Conservation (phyloP, 2,113 vertebrate genomes). For the Xiphophorus maculatus region DNA sequence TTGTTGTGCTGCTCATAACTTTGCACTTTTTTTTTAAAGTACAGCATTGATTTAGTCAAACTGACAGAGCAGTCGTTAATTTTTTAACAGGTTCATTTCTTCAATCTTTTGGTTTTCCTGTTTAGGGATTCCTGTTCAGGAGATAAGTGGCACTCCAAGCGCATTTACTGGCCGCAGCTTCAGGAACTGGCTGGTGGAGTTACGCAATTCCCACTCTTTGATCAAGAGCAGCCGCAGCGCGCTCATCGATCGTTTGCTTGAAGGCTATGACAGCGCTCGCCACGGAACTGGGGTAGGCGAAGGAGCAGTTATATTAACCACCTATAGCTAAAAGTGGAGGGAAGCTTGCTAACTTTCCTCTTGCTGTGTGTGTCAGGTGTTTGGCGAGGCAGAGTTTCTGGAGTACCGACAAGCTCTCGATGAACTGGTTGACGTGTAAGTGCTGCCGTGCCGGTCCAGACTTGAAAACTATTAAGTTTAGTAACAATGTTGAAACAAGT, state of each 20-base stretch:
- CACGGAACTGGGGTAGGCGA: constrained; percentile 89
- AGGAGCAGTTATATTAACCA: not conserved
- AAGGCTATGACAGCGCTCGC: constrained; percentile 91
- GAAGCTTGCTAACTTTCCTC: constrained; percentile 2
- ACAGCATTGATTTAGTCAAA: too few species aligned
- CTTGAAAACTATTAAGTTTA: constrained; percentile 14
- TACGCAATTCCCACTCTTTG: constrained; percentile 86
- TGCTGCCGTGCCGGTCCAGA: constrained; percentile 29
- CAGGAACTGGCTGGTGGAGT: constrained; percentile 88
- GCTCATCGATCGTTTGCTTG: constrained; percentile 88
- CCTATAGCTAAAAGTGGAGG: not conserved
- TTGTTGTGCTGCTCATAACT: too few species aligned
- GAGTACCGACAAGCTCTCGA: constrained; percentile 89
- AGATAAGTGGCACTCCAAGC: constrained; percentile 82
- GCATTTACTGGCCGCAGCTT: constrained; percentile 90
- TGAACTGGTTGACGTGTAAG: constrained; percentile 90
- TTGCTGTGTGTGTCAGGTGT: constrained; percentile 79
- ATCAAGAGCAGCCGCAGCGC: constrained; percentile 87
- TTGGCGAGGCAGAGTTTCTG: constrained; percentile 88
- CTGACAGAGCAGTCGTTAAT: too few species aligned
- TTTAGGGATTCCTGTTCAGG: constrained; percentile 86
- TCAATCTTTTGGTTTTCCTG: constrained; percentile 13
- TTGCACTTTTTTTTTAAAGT: too few species aligned
- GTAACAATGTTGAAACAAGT: not conserved
- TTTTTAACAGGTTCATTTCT: too few species aligned